These are phyloP conservation scores for Fissipunctia ypsillon DNA, from an alignment of 2,888 invertebrate species.

Conservation along the genomic window DNA sequence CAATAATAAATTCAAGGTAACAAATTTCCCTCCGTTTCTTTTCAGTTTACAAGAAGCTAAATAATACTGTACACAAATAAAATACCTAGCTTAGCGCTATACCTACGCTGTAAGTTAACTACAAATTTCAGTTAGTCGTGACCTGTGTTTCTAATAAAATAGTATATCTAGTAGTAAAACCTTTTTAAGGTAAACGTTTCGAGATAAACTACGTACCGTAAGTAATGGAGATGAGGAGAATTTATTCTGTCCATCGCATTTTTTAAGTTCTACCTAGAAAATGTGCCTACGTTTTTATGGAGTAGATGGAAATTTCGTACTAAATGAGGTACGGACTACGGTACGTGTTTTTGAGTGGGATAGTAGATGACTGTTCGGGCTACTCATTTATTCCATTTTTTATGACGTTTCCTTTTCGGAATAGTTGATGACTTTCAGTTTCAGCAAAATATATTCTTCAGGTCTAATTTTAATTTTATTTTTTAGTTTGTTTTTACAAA, in stretches of 20 bases:
- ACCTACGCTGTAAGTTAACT: conserved; percentile 47
- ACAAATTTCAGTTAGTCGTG: conserved; percentile 61
- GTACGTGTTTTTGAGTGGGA: conserved; percentile 47
- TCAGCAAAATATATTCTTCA: neutral
- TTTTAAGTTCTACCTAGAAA: conserved; percentile 57
- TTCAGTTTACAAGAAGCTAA: conserved; percentile 28
- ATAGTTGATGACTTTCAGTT: conserved; percentile 12
- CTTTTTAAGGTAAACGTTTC: conserved; percentile 63
- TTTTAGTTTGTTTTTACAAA: neutral
- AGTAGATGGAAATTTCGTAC: conserved; percentile 51
- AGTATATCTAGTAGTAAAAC: conserved; percentile 55
- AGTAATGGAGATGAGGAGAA: conserved; percentile 65
- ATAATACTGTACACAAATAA: conserved; percentile 55
- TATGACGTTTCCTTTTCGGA: neutral
- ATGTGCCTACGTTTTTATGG: conserved; percentile 61
- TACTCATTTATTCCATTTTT: conserved; percentile 34
- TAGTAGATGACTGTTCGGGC: conserved; percentile 37
- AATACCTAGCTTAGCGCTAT: conserved; percentile 43
- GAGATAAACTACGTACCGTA: conserved; percentile 62
- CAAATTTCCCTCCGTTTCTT: conserved; percentile 16
- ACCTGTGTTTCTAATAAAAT: conserved; percentile 59
- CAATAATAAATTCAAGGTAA: conserved; percentile 15
- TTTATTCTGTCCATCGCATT: conserved; percentile 59
- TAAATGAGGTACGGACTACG: conserved; percentile 49
- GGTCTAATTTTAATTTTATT: neutral